Evolutionary conservation across 2,888 invertebrate species (phyloP).

Genomic region (Didymodactylos carnosus): DNA sequence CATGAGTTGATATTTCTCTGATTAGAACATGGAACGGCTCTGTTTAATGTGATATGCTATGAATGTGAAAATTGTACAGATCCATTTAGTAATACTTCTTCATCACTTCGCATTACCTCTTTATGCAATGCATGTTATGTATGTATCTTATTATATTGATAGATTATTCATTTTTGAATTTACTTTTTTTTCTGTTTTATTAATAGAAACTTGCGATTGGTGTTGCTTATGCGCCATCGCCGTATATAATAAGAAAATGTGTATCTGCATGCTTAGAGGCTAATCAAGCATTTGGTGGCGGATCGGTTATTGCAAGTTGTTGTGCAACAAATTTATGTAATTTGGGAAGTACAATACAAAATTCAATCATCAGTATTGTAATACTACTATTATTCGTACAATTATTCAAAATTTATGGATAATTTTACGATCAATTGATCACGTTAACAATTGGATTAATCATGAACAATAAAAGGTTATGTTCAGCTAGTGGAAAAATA

Average conservation of each 20-base stretch:
- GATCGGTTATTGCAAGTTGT: background rate
- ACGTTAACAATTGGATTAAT: no score
- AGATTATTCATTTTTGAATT: no score
- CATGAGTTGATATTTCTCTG: no score
- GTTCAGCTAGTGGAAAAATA: no score
- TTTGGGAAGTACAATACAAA: background rate
- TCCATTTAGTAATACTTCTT: background rate
- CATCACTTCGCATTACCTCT: background rate
- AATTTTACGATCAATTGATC: no score
- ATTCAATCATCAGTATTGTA: no score
- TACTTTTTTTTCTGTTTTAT: background rate
- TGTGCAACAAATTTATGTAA: background rate
- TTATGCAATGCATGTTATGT: background rate
- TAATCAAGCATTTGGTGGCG: background rate
- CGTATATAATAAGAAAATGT: background rate
- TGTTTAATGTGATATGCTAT: background rate
- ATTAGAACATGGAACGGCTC: background rate
- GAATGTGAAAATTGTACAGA: background rate
- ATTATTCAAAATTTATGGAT: no score
- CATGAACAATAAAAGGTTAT: no score
- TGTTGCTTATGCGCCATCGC: background rate
- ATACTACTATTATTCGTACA: no score
- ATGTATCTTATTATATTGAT: no score
- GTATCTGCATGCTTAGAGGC: background rate
- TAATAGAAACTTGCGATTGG: background rate